A percentile compares a stretch with the other conserved stretches of the same genome.
These are phyloP conservation scores for Ophiodon elongatus DNA, from an alignment of 2,113 vertebrate species.

Conservation along the genomic window DNA sequence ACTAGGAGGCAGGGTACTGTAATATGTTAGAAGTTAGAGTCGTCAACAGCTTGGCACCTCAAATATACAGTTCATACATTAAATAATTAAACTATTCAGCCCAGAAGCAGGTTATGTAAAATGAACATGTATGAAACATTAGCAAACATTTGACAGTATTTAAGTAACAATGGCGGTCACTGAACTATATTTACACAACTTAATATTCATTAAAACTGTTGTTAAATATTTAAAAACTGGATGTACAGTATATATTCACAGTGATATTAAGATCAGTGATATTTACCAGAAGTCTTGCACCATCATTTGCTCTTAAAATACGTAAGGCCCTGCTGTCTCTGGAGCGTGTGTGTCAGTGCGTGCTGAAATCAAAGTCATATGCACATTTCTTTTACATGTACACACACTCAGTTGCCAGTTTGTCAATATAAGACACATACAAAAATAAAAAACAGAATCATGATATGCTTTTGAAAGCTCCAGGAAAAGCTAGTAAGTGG, in stretches of 20 bases:
- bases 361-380: constrained; percentile 5
- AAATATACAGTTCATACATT: constrained; percentile 9
- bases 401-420: not conserved
- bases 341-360: constrained; percentile 5
- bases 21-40: not conserved
- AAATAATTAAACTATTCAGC: not conserved
- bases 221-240: constrained; percentile 30
- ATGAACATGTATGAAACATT: not conserved
- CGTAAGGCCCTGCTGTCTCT: not conserved
- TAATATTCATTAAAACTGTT: not conserved
- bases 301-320: constrained; percentile 5
- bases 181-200: constrained; percentile 14
- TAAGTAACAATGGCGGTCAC: constrained; percentile 4
- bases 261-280: constrained; percentile 24
- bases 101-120: not conserved
- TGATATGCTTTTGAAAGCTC: not conserved
- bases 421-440: not conserved
- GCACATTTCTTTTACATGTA: not conserved
- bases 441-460: not conserved
- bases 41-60: constrained; percentile 20
- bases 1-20: not conserved
- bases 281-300: constrained; percentile 18
- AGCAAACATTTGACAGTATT: not conserved
- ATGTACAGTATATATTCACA: constrained; percentile 22
- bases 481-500: not conserved